Evolutionary conservation across 2,113 vertebrate species (phyloP).

Genomic region (Baryphthengus martii): DNA sequence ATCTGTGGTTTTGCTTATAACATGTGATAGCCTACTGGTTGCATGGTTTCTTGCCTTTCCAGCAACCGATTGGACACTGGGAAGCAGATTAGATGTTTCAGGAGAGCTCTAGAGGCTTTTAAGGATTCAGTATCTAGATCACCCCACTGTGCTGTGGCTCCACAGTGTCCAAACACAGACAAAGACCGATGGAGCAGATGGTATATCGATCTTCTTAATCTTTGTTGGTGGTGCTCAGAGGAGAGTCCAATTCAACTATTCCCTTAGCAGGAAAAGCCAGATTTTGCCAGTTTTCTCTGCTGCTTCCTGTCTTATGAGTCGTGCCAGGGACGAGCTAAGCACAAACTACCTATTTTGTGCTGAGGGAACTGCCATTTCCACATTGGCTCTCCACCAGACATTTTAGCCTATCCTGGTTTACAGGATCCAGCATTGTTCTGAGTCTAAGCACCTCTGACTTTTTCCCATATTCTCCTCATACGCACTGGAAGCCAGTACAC

Average conservation of each 20-base stretch:
- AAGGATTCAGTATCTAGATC: background rate
- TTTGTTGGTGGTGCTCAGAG: background rate
- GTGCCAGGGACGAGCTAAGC: background rate
- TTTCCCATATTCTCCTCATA: background rate
- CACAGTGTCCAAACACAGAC: background rate
- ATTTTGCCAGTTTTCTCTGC: background rate
- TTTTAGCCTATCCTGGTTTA: background rate
- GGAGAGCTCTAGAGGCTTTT: background rate
- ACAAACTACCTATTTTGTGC: background rate
- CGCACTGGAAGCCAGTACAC: background rate
- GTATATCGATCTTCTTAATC: background rate
- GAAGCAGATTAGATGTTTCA: background rate
- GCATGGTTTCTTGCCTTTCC: background rate
- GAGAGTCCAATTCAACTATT: background rate
- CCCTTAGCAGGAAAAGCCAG: background rate
- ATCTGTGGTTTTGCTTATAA: background rate
- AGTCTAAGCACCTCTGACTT: background rate
- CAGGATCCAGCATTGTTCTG: background rate
- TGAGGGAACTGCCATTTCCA: background rate
- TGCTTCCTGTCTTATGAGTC: background rate
- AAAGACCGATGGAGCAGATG: background rate
- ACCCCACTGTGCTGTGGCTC: background rate
- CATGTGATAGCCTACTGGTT: background rate
- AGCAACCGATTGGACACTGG: background rate
- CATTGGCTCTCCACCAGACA: background rate